Evolutionary conservation across 2,113 vertebrate genomes (phyloP), one percentile per base, ranked within the genome.

Genomic region (Mastomys coucha): DNA sequence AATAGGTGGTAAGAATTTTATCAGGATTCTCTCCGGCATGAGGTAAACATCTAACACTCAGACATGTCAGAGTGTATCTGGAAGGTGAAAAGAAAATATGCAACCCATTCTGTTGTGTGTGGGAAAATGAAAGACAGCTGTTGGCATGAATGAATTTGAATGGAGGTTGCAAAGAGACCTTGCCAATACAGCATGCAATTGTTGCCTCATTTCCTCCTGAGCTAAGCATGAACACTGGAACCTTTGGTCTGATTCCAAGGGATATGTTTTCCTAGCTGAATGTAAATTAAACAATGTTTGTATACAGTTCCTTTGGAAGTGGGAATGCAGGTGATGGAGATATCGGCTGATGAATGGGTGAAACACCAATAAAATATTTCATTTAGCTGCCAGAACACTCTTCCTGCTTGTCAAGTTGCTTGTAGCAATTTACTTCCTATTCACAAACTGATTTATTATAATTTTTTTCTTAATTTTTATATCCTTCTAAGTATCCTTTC

Each of bases 351-450:
- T 80, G n/a, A 94, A n/a, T 93, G 65, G 42, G 4, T 72, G 42
- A 88, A n/a, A 94, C 51, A 63, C 28, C 36, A 94, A 65, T n/a
- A 91, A 89, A 94, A 87, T 36, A 89, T 75, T 81, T 92, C 16
- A 14, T 88, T 96, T 91, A 76, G 53, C 51, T 95, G 36, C 60
- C 45, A 95, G 58, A 58, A 77, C 16, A 39, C 12, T 84, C 39
- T 95, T 87, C n/a, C 65, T 91, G 45, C 51, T 49, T 93, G 76
- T 92, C 75, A 90, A 85, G 91, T 63, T 93, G 94, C 77, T 60
- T 92, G 36, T 28, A 91, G 31, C 24, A 89, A 88, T 89, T 91
- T 81, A 76, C 36, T 91, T 92, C 65, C 22, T 92, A 42, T 70
- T 89, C 65, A 92, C 11, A 93, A 84, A 69, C 42, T 28, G 20